Conservation (phyloP, 1,140 invertebrate species). For the Campodea augens region DNA sequence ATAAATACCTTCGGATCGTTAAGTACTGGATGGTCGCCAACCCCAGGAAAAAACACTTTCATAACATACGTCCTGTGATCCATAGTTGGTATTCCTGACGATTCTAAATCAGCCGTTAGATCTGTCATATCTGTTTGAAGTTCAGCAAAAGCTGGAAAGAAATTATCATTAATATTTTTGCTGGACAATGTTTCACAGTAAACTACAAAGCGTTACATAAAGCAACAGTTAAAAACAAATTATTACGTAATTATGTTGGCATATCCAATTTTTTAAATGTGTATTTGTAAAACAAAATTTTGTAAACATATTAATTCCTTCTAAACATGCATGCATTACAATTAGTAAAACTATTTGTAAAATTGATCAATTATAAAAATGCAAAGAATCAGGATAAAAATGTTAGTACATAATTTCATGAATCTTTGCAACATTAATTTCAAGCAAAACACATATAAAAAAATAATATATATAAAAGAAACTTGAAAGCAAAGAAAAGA, state of each 20-base stretch:
- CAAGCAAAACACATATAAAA: too few species aligned
- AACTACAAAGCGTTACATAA: too few species aligned
- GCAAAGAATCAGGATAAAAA: too few species aligned
- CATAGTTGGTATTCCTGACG: conserved; percentile 83
- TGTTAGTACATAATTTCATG: too few species aligned
- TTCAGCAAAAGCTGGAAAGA: conserved; percentile 71
- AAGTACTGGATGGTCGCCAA: conserved; percentile 75
- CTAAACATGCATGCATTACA: too few species aligned
- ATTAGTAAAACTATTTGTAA: too few species aligned
- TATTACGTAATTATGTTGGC: background rate
- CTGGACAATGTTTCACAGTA: conserved; percentile 2
- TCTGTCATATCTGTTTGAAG: conserved; percentile 98
- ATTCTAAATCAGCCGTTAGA: conserved; percentile 85
- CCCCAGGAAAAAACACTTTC: conserved; percentile 95
- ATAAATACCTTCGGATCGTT: conserved; percentile 50
- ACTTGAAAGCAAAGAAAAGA: too few species aligned
- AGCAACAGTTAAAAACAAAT: too few species aligned
- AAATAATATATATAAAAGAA: too few species aligned
- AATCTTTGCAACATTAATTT: too few species aligned
- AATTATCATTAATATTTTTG: conserved; percentile 10
- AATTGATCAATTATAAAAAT: too few species aligned
- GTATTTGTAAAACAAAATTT: background rate
- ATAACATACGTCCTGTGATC: conserved; percentile 94
- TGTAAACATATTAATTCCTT: too few species aligned
- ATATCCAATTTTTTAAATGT: background rate